These are phyloP conservation scores for Lasioglossum villosulum DNA, from an alignment of 2,888 invertebrate species.

Conservation along the genomic window DNA sequence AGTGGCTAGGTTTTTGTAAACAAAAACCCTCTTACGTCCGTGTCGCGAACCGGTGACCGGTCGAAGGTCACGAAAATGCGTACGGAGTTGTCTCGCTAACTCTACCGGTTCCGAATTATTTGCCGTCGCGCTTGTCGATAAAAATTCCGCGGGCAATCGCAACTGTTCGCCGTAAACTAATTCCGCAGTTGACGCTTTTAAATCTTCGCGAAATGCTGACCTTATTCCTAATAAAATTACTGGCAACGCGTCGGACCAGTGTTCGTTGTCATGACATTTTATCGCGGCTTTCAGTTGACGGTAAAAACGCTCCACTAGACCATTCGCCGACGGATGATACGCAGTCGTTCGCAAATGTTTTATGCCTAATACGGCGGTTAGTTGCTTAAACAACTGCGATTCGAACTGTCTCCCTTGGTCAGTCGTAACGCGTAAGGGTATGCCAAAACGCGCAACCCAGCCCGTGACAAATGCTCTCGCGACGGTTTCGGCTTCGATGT, in stretches of 20 bases:
- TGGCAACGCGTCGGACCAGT: conserved; percentile 6
- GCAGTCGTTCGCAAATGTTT: background rate
- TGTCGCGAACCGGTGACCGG: background rate
- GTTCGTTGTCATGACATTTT: background rate
- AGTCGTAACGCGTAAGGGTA: background rate
- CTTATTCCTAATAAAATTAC: background rate
- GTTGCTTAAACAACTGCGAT: background rate
- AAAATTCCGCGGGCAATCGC: background rate
- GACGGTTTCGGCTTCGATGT: background rate
- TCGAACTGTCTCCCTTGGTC: conserved; percentile 21
- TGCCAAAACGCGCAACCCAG: background rate
- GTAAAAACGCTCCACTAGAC: conserved; percentile 5
- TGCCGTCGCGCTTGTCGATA: background rate
- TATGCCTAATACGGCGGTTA: background rate
- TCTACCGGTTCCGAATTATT: background rate
- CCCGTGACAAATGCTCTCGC: background rate
- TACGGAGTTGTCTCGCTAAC: background rate
- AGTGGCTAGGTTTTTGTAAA: background rate
- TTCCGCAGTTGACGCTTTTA: too few species aligned
- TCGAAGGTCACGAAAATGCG: background rate
- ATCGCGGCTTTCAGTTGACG: conserved; percentile 24
- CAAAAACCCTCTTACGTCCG: background rate
- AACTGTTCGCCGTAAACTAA: background rate
- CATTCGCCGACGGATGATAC: conserved; percentile 15
- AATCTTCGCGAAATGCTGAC: too few species aligned